Evolutionary conservation across 2,797 vertebrate species (phyloP).

Genomic region (Sebastes steindachneri): DNA sequence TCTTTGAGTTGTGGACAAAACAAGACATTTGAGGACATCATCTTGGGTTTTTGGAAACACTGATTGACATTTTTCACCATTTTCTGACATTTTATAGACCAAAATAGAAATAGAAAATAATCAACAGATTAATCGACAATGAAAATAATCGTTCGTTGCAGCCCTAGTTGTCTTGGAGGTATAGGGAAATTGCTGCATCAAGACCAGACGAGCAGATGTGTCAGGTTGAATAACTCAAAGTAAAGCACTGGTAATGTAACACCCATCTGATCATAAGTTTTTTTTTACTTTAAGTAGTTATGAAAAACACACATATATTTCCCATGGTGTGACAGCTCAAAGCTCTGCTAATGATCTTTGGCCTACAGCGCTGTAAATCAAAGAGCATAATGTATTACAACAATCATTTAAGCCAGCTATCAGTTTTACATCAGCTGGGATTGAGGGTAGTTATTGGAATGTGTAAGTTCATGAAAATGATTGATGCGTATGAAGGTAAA

Average conservation of each 20-base stretch:
- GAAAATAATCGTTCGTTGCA: too few relatives aligned
- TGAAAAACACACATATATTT: conserved; percentile 54
- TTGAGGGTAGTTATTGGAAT: conserved; percentile 53
- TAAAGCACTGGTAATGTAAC: conserved; percentile 1
- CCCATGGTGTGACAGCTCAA: conserved; percentile 42
- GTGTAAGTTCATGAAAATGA: conserved; percentile 65
- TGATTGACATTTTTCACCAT: too few relatives aligned
- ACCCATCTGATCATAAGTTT: conserved; percentile 14
- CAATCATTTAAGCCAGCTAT: conserved; percentile 63
- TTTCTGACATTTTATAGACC: too few relatives aligned
- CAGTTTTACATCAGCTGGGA: conserved; percentile 68
- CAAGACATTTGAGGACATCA: too few relatives aligned
- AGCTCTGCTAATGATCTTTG: conserved; percentile 67
- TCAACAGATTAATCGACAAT: too few relatives aligned
- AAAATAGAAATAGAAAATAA: too few relatives aligned
- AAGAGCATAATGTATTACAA: conserved; percentile 69
- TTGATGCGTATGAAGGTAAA: conserved; percentile 50
- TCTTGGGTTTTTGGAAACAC: too few relatives aligned
- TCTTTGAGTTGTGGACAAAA: too few relatives aligned
- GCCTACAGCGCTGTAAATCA: conserved; percentile 61
- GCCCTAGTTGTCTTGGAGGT: too few relatives aligned
- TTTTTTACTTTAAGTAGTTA: conserved; percentile 37
- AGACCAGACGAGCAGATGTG: not conserved
- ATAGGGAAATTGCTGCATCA: not conserved
- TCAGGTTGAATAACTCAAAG: conserved; percentile 19